phyloP scores from a whole-genome alignment of 2,888 invertebrate species.

The Drosophila longiperda region DNA sequence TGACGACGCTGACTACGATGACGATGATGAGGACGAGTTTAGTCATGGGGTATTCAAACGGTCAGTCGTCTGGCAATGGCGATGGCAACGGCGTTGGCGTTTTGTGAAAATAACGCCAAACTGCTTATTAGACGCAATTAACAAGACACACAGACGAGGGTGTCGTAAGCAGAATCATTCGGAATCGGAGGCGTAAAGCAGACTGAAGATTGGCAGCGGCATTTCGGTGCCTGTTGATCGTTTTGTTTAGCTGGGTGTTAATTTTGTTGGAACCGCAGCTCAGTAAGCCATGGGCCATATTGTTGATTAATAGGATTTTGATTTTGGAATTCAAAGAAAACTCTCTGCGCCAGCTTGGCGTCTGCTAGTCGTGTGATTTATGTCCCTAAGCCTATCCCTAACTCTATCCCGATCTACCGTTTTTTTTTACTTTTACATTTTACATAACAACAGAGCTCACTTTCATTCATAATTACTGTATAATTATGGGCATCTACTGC shows the following conservation, averaged over 20 bases:
- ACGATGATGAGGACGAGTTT: slow-evolving; percentile 62
- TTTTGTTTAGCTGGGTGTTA: slow-evolving; percentile 72
- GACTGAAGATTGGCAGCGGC: slow-evolving; percentile 57
- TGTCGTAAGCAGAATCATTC: slow-evolving; percentile 39
- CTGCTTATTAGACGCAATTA: slow-evolving; percentile 82
- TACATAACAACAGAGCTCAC: slow-evolving; percentile 26
- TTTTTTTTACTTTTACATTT: slow-evolving; percentile 19
- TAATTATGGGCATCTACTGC: slow-evolving; percentile 76
- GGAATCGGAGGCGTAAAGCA: slow-evolving; percentile 63
- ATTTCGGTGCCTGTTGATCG: slow-evolving; percentile 56
- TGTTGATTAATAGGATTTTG: slow-evolving; percentile 76
- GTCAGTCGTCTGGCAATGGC: slow-evolving; percentile 47
- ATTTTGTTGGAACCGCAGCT: slow-evolving; percentile 56
- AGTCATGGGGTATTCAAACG: slow-evolving; percentile 68
- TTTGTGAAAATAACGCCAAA: slow-evolving; percentile 80
- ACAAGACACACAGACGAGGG: slow-evolving; percentile 61
- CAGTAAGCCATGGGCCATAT: slow-evolving; percentile 39
- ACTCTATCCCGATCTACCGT: background rate
- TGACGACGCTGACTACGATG: slow-evolving; percentile 36
- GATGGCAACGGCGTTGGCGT: slow-evolving; percentile 68
- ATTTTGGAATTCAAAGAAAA: slow-evolving; percentile 51
- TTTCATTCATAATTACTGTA: slow-evolving; percentile 50
- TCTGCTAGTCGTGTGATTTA: slow-evolving; percentile 66
- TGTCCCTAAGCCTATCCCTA: slow-evolving; percentile 30
- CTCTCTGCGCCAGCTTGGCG: slow-evolving; percentile 40